phyloP scores from a whole-genome alignment of 2,888 invertebrate genomes.

The Amphipyra tragopoginis region DNA sequence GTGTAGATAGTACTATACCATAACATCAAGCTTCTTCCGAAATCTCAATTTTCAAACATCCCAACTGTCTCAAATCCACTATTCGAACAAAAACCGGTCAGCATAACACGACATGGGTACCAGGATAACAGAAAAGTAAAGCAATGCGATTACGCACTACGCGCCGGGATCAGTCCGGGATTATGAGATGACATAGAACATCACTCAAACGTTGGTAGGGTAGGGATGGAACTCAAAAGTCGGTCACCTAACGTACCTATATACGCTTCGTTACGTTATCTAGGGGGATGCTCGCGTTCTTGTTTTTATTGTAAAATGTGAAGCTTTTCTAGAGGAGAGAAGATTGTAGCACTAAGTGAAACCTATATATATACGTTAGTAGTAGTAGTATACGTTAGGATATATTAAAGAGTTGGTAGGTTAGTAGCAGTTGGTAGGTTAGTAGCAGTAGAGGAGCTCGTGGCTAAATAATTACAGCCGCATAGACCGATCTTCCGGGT shows the following conservation, averaged over 20 bases:
- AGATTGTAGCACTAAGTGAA: background rate
- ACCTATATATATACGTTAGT: too few species aligned
- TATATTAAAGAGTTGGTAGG: background rate
- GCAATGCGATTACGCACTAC: slow-evolving; percentile 33
- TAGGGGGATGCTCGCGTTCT: slow-evolving; percentile 15
- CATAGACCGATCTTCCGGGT: too few species aligned
- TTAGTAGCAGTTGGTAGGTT: too few species aligned
- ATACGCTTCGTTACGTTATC: slow-evolving; percentile 34
- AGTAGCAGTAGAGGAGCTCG: too few species aligned
- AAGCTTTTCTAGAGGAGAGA: background rate
- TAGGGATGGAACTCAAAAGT: slow-evolving; percentile 41
- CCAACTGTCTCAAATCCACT: too few species aligned
- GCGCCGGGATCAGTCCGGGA: slow-evolving; percentile 45
- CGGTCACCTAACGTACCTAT: slow-evolving; percentile 21
- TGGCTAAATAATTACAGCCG: too few species aligned
- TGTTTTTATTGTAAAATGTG: slow-evolving; percentile 4
- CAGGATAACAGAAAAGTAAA: slow-evolving; percentile 48
- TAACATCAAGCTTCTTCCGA: too few species aligned
- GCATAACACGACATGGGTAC: slow-evolving; percentile 37
- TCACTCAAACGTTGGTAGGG: slow-evolving; percentile 37
- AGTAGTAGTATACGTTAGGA: too few species aligned
- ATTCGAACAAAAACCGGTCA: slow-evolving; percentile 18
- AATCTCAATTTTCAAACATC: too few species aligned
- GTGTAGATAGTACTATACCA: too few species aligned
- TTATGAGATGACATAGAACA: slow-evolving; percentile 48